These are phyloP conservation scores for Trichogramma pretiosum DNA, from an alignment of 1,140 invertebrate species.

Conservation along the genomic window DNA sequence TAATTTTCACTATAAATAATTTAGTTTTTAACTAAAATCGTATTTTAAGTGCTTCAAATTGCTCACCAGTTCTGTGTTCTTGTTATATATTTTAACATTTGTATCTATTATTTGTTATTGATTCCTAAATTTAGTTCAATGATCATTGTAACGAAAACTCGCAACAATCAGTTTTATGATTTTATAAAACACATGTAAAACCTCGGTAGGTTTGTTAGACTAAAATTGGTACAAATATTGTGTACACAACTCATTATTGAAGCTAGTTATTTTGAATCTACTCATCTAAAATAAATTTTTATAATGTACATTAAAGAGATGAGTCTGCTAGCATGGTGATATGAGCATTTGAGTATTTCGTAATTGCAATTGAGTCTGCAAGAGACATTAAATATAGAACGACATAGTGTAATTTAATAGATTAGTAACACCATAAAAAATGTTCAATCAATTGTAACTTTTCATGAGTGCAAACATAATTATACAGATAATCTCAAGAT, in stretches of 20 bases:
- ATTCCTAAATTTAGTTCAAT: no score
- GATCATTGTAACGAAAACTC: no score
- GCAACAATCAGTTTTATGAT: neutral
- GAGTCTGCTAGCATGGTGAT: neutral
- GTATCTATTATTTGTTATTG: no score
- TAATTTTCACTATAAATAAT: no score
- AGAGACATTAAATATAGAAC: slow-evolving; percentile 11
- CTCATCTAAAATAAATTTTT: slow-evolving; percentile 13
- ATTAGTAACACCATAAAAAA: slow-evolving; percentile 4
- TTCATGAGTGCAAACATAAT: slow-evolving; percentile 8
- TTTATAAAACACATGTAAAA: slow-evolving; percentile 3
- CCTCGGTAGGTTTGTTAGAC: slow-evolving; percentile 6
- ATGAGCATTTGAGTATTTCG: slow-evolving; percentile 8
- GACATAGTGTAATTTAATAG: slow-evolving; percentile 8
- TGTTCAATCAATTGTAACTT: slow-evolving; percentile 13
- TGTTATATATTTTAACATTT: no score
- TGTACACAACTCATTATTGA: slow-evolving; percentile 9
- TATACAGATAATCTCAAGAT: slow-evolving; percentile 12
- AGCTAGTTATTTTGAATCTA: slow-evolving; percentile 15
- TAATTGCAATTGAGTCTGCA: slow-evolving; percentile 7
- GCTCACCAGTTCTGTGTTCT: no score
- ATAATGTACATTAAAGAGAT: slow-evolving; percentile 9
- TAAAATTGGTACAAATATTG: slow-evolving; percentile 14
- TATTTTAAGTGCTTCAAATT: no score
- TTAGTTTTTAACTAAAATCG: no score